These are phyloP conservation scores for Plectropomus leopardus DNA, from an alignment of 2,113 vertebrate genomes.

Conservation along the genomic window DNA sequence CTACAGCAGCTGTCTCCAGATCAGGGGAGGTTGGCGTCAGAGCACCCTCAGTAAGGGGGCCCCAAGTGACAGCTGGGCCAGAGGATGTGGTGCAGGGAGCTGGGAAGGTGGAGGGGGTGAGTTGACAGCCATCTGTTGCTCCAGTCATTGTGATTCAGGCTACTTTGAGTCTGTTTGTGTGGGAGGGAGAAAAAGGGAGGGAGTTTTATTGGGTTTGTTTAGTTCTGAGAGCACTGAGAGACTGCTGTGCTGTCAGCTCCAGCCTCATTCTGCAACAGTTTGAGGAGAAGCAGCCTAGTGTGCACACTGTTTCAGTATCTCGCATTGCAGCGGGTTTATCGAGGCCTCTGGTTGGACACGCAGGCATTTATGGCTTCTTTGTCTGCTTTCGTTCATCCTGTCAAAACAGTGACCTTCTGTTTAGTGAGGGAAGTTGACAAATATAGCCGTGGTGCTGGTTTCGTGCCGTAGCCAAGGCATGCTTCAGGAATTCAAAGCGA, in stretches of 20 bases:
- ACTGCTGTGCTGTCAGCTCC: constrained; percentile 55
- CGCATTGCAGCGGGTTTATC: neutral
- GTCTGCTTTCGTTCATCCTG: constrained; percentile 27
- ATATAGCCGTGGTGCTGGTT: constrained; percentile 6
- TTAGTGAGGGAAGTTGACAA: constrained; percentile 32
- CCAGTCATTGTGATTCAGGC: constrained; percentile 81
- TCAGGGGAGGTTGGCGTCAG: constrained; percentile 76
- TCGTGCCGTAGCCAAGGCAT: constrained; percentile 8
- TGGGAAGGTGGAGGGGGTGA: constrained; percentile 66
- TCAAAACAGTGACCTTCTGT: constrained; percentile 54
- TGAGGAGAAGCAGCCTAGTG: constrained; percentile 43
- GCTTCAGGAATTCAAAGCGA: constrained; percentile 48
- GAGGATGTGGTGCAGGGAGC: constrained; percentile 73
- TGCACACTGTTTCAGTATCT: constrained; percentile 40
- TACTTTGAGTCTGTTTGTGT: constrained; percentile 60
- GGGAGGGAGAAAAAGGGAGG: constrained; percentile 26
- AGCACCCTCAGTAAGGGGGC: constrained; percentile 66
- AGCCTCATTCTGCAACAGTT: constrained; percentile 30
- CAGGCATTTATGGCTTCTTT: constrained; percentile 54
- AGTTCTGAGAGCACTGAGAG: constrained; percentile 38
- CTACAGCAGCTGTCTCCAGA: constrained; percentile 77
- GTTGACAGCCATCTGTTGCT: constrained; percentile 85
- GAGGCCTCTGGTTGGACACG: constrained; percentile 32
- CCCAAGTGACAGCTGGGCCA: constrained; percentile 80
- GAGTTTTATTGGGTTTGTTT: constrained; percentile 72